A percentile compares a stretch with the other conserved stretches of the same genome.
These are phyloP conservation scores for Otocyon megalotis DNA, from an alignment of 2,113 vertebrate species.

Conservation along the genomic window DNA sequence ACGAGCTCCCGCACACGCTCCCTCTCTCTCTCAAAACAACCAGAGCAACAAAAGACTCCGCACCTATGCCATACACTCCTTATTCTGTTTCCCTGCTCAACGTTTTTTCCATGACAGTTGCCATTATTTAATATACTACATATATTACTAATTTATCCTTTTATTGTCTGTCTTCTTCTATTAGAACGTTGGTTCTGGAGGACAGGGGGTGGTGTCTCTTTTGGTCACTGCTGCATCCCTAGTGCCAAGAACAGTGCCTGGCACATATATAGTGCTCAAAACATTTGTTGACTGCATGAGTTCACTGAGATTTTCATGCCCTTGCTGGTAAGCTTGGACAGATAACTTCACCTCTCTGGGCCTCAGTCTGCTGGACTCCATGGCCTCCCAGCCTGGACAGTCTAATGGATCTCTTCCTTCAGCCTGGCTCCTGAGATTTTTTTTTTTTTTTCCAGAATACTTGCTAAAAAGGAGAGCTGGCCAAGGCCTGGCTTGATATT, in stretches of 20 bases:
- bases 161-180: neutral
- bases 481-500: neutral
- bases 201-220: neutral
- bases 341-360: neutral
- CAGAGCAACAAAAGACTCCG: too few relatives aligned
- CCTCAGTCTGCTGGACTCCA: neutral
- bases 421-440: neutral
- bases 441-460: neutral
- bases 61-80: neutral
- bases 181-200: neutral
- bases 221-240: neutral
- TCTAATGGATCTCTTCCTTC: neutral
- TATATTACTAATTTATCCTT: neutral
- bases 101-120: neutral
- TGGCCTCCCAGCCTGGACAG: neutral
- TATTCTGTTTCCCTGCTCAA: neutral
- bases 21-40: neutral
- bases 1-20: neutral
- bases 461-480: constrained; percentile 2
- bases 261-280: neutral
- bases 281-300: neutral
- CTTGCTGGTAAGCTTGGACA: neutral
- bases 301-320: neutral
- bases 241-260: neutral
- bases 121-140: neutral